Evolutionary conservation across 2,797 vertebrate species (phyloP).

Genomic region (Leptatherina wallacei): DNA sequence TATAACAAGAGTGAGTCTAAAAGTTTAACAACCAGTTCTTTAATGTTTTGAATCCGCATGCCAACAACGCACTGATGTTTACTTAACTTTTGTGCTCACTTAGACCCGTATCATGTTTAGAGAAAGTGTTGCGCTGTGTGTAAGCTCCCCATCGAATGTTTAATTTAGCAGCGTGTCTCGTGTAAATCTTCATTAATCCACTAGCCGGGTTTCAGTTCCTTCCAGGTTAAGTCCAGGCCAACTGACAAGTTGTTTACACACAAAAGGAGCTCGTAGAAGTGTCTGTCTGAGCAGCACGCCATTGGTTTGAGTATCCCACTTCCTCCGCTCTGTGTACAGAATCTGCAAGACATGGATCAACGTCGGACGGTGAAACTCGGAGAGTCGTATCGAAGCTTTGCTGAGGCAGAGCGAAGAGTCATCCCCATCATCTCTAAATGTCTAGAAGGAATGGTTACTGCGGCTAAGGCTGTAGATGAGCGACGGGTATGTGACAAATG

Average conservation of each 20-base stretch:
- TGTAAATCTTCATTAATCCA: constrained; percentile 16
- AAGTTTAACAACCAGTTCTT: neutral
- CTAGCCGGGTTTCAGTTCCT: neutral
- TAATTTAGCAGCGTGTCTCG: neutral
- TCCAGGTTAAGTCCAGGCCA: neutral
- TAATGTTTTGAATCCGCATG: neutral
- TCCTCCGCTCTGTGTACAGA: constrained; percentile 77
- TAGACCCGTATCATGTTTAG: constrained; percentile 3
- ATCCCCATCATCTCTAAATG: constrained; percentile 97
- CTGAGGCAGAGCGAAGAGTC: constrained; percentile 94
- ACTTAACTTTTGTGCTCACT: neutral
- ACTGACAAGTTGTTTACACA: neutral
- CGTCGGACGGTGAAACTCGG: constrained; percentile 94
- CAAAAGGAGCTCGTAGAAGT: neutral
- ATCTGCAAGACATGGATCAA: constrained; percentile 98
- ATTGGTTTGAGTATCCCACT: neutral
- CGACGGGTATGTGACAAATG: constrained; percentile 82
- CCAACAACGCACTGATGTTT: neutral
- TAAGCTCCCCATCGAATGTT: constrained; percentile 24
- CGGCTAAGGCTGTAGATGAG: constrained; percentile 95
- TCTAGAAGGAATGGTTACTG: constrained; percentile 96
- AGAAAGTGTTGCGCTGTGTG: constrained; percentile 16
- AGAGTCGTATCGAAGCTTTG: constrained; percentile 95
- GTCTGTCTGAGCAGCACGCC: neutral
- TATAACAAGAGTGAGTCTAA: neutral